Percentiles rank a stretch among this genome's conserved stretches.
phyloP scores from a whole-genome alignment of 2,113 vertebrate genomes.

The Genyomyrus donnyi region DNA sequence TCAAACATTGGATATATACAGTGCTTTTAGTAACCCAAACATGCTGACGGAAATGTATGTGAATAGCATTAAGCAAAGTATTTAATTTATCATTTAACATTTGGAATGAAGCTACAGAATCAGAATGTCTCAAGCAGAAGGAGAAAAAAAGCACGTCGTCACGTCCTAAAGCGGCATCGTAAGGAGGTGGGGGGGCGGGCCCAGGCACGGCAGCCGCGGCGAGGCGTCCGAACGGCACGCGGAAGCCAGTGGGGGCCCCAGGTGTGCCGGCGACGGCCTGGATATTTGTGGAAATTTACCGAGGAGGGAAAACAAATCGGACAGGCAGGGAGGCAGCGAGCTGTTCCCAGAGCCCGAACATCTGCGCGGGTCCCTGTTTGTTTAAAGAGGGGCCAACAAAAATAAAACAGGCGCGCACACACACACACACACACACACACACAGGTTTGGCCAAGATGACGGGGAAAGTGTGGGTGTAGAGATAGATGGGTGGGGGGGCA shows the following conservation, averaged over 20 bases:
- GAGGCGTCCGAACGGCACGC: neutral
- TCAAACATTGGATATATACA: neutral
- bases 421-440: neutral
- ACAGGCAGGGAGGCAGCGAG: neutral
- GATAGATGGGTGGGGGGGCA: neutral
- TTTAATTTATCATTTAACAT: neutral
- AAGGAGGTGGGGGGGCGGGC: neutral
- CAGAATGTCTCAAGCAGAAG: neutral
- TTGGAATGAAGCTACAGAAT: neutral
- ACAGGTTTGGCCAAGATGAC: neutral
- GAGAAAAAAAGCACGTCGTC: neutral
- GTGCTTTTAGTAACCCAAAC: neutral
- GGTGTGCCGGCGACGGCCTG: neutral
- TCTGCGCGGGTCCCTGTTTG: neutral
- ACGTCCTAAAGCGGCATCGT: neutral
- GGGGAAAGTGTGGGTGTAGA: neutral
- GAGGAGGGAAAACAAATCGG: neutral
- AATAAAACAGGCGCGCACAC: neutral
- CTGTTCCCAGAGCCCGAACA: neutral
- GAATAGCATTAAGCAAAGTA: neutral
- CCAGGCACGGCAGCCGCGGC: too few relatives aligned
- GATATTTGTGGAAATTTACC: neutral
- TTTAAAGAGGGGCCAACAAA: neutral
- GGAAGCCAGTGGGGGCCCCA: neutral
- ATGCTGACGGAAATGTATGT: neutral